Evolutionary conservation across 2,797 vertebrate species (phyloP).

Genomic region (Lepidocolaptes lacrymiger): DNA sequence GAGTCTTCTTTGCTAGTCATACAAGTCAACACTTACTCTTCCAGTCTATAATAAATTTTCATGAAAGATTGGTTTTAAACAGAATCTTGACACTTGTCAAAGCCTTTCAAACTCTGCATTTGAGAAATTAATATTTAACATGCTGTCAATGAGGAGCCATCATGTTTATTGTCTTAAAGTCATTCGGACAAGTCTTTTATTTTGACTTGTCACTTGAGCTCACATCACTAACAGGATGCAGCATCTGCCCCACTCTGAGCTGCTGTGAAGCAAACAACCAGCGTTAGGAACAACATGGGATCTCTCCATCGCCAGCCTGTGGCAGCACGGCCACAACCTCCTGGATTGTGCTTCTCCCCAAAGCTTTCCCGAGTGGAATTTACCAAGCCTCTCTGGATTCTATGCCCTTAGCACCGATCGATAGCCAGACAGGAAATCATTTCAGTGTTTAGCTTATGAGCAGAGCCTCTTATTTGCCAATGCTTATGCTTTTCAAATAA

Average conservation of each 20-base stretch:
- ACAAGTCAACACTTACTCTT: background rate
- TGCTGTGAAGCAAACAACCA: background rate
- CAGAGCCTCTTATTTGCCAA: background rate
- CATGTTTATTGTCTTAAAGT: conserved; percentile 11
- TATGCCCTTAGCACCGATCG: background rate
- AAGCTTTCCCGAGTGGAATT: background rate
- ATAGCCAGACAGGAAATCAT: background rate
- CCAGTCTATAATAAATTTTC: background rate
- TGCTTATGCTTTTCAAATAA: background rate
- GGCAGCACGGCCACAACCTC: background rate
- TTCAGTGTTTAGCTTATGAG: background rate
- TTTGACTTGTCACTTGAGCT: conserved; percentile 42
- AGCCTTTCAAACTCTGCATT: background rate
- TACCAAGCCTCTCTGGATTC: background rate
- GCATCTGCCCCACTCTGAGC: background rate
- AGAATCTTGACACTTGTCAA: background rate
- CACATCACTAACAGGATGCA: background rate
- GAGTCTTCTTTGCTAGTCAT: background rate
- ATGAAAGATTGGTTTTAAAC: conserved; percentile 5
- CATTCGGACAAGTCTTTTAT: background rate
- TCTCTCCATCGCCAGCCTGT: background rate
- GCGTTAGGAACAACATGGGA: background rate
- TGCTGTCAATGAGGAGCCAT: conserved; percentile 6
- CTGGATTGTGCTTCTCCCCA: background rate
- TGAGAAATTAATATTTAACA: conserved; percentile 37